These are phyloP conservation scores for Emydoidea blandingii DNA, from an alignment of 2,797 vertebrate genomes.

Conservation along the genomic window DNA sequence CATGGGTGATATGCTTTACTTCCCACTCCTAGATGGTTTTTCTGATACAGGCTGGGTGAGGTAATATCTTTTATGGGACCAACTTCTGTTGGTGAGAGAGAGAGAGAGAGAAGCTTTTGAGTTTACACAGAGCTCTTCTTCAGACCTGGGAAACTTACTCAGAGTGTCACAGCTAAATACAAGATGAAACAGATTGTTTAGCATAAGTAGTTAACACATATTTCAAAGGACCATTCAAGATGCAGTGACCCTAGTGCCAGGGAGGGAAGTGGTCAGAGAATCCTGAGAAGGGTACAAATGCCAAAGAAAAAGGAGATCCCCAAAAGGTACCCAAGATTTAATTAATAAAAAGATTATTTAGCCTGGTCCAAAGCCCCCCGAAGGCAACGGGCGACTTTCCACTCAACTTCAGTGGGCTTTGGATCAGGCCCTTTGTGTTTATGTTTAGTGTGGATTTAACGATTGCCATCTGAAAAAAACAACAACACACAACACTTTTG, in stretches of 20 bases:
- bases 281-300: neutral
- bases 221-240: neutral
- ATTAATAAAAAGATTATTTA: neutral
- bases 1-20: constrained; percentile 38
- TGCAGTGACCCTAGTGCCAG: constrained; percentile 13
- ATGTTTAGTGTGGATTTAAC: neutral
- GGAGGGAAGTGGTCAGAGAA: constrained; percentile 45
- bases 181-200: neutral
- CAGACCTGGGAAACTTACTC: neutral
- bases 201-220: neutral
- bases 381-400: neutral
- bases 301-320: constrained; percentile 26
- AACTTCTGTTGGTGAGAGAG: neutral
- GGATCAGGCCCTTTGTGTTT: neutral
- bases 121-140: neutral
- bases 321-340: constrained; percentile 49
- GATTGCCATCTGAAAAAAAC: neutral
- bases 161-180: neutral
- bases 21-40: neutral
- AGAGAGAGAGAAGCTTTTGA: neutral
- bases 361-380: neutral
- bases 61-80: neutral
- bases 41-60: neutral
- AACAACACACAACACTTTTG: neutral
- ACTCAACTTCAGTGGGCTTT: neutral